A percentile compares a stretch with the other conserved stretches of the same genome.
phyloP scores from a whole-genome alignment of 2,113 vertebrate genomes.

The Pongo abelii region DNA sequence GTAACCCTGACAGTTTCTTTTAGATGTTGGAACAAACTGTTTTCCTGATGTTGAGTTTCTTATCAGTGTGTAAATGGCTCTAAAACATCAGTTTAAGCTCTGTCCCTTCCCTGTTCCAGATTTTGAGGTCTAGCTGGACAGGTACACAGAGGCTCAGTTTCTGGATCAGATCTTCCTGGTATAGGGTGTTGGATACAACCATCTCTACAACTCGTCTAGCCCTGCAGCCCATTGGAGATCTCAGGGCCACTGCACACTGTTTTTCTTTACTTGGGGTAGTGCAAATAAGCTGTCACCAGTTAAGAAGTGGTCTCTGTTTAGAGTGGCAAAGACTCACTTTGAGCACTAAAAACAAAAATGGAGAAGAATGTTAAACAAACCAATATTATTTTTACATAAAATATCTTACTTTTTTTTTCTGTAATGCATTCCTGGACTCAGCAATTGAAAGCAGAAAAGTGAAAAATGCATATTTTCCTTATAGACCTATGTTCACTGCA shows the following conservation, averaged over 20 bases:
- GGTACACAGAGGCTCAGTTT: background rate
- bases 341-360: background rate
- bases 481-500: constrained; percentile 35
- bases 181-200: background rate
- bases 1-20: background rate
- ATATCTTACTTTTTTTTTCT: background rate
- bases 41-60: background rate
- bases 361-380: background rate
- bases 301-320: background rate
- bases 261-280: background rate
- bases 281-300: background rate
- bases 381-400: constrained; percentile 16
- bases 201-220: background rate
- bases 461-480: constrained; percentile 51
- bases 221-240: background rate
- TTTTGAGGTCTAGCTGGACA: background rate
- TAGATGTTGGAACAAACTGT: background rate
- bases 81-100: background rate
- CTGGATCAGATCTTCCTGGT: background rate
- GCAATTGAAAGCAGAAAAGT: constrained; percentile 10
- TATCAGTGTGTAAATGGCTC: background rate
- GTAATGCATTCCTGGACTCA: constrained; percentile 7
- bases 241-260: background rate
- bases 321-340: background rate
- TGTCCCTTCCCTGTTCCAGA: background rate